Evolutionary conservation across 2,797 vertebrate genomes (phyloP), one percentile per base, ranked within the genome.

Genomic region (Pelodytes ibericus): DNA sequence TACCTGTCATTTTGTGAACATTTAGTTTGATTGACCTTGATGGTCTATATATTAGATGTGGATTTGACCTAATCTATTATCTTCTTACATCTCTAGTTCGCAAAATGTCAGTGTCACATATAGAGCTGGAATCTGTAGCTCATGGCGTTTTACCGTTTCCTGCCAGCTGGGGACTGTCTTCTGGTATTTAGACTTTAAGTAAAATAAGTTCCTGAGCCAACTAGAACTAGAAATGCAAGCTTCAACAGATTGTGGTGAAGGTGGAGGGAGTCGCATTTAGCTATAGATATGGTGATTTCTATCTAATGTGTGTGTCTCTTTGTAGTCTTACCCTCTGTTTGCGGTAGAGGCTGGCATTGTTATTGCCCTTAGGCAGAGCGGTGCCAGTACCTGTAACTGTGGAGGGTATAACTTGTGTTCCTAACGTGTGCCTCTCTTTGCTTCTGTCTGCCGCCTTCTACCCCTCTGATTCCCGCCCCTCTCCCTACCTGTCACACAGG

Each of bases 401-500:
- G 20, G 24, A 27, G 44, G 64, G 64, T 29, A 27, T 67, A 29
- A 67, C 18, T 22, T 30, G 64, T 53, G 44, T 67, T 71, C 79
- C 53, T 70, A 73, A 39, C 22, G 20, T 53, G 20, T 59, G 58
- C 2, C 64, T 74, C 31, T 36, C 83, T 83, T 78, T 81, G 75
- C 77, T 30, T 20, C 64, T 24, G 65, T 80, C 80, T 84, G 76
- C 81, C 83, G 81, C 82, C 83, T 72, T 70, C 66, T 75, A 51
- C 71, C 66, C 81, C 60, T 82, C 26, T 39, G 25, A 71, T 26
- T 72, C 71, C 66, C 73, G 58, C 73, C 66, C 82, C 60, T 82
- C 33, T 56, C 13, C 47, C 60, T 5, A 10, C 39, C 39, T 65
- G 86, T 85, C 91, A 88, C 84, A 44, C 92, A 95, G 95, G 95